These are phyloP conservation scores for Drosophila subsilvestris DNA, from an alignment of 2,888 invertebrate genomes.

Conservation along the genomic window DNA sequence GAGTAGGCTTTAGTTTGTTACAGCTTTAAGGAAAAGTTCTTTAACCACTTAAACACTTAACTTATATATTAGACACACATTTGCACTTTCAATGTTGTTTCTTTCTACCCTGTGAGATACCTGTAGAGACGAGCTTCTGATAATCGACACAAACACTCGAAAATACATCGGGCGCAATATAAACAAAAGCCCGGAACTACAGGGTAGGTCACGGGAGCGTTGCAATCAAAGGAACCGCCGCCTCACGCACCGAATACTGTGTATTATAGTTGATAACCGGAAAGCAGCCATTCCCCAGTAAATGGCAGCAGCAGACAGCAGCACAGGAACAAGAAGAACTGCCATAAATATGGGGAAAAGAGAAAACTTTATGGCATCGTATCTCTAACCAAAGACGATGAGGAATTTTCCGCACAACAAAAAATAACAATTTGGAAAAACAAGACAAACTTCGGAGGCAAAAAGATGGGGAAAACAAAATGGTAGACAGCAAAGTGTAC, in stretches of 20 bases:
- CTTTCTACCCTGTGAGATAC: constrained; percentile 96
- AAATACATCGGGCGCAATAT: constrained; percentile 83
- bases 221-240: constrained; percentile 44
- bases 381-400: constrained; percentile 63
- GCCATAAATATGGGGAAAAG: constrained; percentile 67
- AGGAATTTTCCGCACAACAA: constrained; percentile 49
- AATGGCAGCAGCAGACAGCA: constrained; percentile 7
- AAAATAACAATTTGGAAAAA: constrained; percentile 74
- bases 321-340: constrained; percentile 44
- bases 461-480: constrained; percentile 52
- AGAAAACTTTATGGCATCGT: constrained; percentile 56
- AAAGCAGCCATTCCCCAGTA: constrained; percentile 33
- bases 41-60: background rate
- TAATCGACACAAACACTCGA: constrained; percentile 82
- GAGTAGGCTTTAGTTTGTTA: no score
- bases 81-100: constrained; percentile 70
- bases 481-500: constrained; percentile 59
- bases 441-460: constrained; percentile 55
- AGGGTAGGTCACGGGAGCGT: constrained; percentile 99
- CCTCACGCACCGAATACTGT: constrained; percentile 10
- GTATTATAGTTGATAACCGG: constrained; percentile 26
- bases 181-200: constrained; percentile 99
- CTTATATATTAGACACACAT: background rate
- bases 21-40: no score
- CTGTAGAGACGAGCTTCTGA: constrained; percentile 99